A percentile compares a stretch with the other conserved stretches of the same genome.
Conservation (phyloP, 2,113 vertebrate genomes). For the Clarias magur region DNA sequence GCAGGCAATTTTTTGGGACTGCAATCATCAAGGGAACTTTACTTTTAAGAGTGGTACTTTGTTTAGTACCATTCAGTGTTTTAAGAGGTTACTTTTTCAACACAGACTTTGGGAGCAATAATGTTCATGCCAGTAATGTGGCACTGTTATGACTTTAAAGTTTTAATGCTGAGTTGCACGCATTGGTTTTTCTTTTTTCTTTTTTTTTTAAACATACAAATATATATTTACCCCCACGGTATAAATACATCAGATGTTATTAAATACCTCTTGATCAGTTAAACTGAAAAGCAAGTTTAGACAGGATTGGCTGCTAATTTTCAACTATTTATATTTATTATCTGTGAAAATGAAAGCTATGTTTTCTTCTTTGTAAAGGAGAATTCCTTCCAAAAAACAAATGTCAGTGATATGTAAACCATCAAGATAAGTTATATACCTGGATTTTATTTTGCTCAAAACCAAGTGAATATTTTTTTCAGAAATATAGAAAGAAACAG, state of each 20-base stretch:
- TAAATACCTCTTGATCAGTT: slow-evolving; percentile 72
- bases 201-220: slow-evolving; percentile 22
- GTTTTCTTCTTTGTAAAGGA: neutral
- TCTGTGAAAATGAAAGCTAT: slow-evolving; percentile 45
- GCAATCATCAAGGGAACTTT: slow-evolving; percentile 55
- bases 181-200: slow-evolving; percentile 18
- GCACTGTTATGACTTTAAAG: slow-evolving; percentile 40
- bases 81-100: slow-evolving; percentile 36
- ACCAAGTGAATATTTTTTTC: neutral
- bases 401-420: neutral
- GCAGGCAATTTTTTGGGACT: slow-evolving; percentile 61
- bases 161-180: slow-evolving; percentile 45
- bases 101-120: slow-evolving; percentile 59
- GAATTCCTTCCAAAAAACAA: slow-evolving; percentile 15
- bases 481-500: neutral
- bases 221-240: slow-evolving; percentile 11
- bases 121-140: slow-evolving; percentile 33
- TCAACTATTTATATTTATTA: slow-evolving; percentile 42
- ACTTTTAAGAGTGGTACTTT: slow-evolving; percentile 7
- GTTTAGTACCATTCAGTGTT: slow-evolving; percentile 36
- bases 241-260: slow-evolving; percentile 57
- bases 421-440: neutral
- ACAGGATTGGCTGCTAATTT: slow-evolving; percentile 74
- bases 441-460: neutral
- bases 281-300: slow-evolving; percentile 63